Base-by-base conservation (phyloP, 2,888 invertebrate species). In the Himalopsyche tibetana region DNA sequence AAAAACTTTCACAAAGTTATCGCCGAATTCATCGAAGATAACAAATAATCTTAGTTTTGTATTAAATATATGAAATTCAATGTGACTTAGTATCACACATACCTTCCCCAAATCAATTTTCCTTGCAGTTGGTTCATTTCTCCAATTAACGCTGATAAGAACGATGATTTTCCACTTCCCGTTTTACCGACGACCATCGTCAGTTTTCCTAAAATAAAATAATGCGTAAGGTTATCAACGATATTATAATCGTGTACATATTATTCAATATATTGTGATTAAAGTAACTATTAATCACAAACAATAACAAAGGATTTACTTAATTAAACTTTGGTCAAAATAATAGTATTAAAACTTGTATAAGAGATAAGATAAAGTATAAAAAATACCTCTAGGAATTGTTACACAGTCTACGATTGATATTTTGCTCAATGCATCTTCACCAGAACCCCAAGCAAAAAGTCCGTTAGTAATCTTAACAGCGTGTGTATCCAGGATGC, bases 131-230 rank as follows among this genome's bases (percentile, higher is more conserved):
- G 92, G 83, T 95, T 94, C 95, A 97, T 96, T 91, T 98, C 97
- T 84, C 97, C 97, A 5, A 97, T 92, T 69, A 97, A 91, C 0
- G 97, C 96, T 17, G 95, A 94, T 1, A 98, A 91, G 79, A 98
- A 91, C 4, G 97, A 97, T 0, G 95, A 95, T 90, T 98, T 98
- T 4, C 98, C 98, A 87, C 96, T 95, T 11, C 97, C 97, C 83
- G 96, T 96, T 89, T 95, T 93, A 0, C 98, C 98, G 38, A 97
- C 96, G 5, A 98, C 94, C 89, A 96, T 93, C 17, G 96, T 95
- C 69, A 96, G 90, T 90, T 95, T 95, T 45, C 95, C 95, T 94
- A 89, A 80, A 90, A 86, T 28, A 45, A 82, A 74, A 63, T n/a
- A 55, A 74, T 17, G 69, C 17, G 12, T 8, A 40, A 40, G 40